Conservation (phyloP, 2,888 invertebrate species). For the Dromius quadrimaculatus region DNA sequence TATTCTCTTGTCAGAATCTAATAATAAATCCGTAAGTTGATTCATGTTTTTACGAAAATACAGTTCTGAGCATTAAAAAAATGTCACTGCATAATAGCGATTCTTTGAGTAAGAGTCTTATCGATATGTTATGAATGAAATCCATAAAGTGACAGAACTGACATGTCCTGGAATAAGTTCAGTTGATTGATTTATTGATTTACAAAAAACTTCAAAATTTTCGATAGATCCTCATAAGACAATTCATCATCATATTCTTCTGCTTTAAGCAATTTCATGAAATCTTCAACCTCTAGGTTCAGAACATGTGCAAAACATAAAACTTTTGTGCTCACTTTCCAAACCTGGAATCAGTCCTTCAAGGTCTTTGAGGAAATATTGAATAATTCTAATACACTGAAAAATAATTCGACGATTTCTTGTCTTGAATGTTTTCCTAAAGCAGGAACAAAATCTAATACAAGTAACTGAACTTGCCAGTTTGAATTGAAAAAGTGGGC, state of each 20-base stretch:
- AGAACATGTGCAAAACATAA: conserved; percentile 58
- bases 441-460: conserved; percentile 55
- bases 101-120: too few relatives aligned
- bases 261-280: conserved; percentile 33
- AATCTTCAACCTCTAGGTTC: conserved; percentile 58
- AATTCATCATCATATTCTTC: not conserved
- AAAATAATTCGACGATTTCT: conserved; percentile 55
- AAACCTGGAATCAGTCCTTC: conserved; percentile 42
- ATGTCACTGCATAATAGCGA: too few relatives aligned
- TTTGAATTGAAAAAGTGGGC: conserved; percentile 53
- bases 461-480: conserved; percentile 53
- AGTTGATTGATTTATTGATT: too few relatives aligned
- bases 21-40: too few relatives aligned
- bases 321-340: conserved; percentile 55
- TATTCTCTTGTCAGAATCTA: too few relatives aligned
- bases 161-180: too few relatives aligned
- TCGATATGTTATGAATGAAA: too few relatives aligned
- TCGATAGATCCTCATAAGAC: not conserved
- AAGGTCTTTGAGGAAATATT: conserved; percentile 54
- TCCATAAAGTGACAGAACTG: too few relatives aligned
- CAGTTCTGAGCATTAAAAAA: too few relatives aligned
- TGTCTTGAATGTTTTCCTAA: conserved; percentile 57
- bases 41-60: too few relatives aligned
- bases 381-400: conserved; percentile 53
- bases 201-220: not conserved